Base-by-base conservation (phyloP, 2,888 invertebrate species). In the Operophtera brumata region DNA sequence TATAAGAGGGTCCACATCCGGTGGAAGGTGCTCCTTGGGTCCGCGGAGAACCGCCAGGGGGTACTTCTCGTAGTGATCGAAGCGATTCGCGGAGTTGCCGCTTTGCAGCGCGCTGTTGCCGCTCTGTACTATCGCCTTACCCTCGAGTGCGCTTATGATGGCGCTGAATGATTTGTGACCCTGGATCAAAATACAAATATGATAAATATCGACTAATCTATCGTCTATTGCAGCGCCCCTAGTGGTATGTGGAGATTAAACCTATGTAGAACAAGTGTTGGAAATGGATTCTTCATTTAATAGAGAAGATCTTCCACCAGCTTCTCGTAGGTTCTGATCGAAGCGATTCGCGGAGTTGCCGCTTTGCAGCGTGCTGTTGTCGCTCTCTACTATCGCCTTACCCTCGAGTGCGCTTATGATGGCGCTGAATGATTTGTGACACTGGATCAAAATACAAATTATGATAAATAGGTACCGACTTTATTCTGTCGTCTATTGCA, bases 41-140 rank as follows among this genome's bases (percentile, higher is more conserved):
- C 94, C 95, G 66, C 93, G 92, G 61, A 98, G 87, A 48, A 95
- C 91, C 1, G 92, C 91, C 32, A 96, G 77, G 0, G 97, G 94
- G 82, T 96, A 96, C 78, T 96, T 96, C 67, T 94, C 93, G 75
- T 93, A 94, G 66, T 93, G 93, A 79, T 96, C 95, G 78, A 96
- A 96, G 61, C 80, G 75, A 65, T 87, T 86, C 13, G 84, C 86
- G 65, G 92, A 93, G 70, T 91, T 92, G 78, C 92, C 91, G 73
- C 85, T 82, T 75, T 91, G 86, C 71, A 90, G 67, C 66, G 86
- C 81, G 71, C 79, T 79, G 84, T 84, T 81, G 73, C 84, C 82
- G 66, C 82, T 75, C 61, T 87, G 80, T 66, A 83, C 80, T 70
- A 91, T 89, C 64, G 86, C 77, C 74, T 88, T 90, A 47, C 88